Percentiles rank a stretch among this genome's conserved stretches.
Evolutionary conservation across 2,888 invertebrate genomes (phyloP).

Genomic region (Myopa testacea): DNA sequence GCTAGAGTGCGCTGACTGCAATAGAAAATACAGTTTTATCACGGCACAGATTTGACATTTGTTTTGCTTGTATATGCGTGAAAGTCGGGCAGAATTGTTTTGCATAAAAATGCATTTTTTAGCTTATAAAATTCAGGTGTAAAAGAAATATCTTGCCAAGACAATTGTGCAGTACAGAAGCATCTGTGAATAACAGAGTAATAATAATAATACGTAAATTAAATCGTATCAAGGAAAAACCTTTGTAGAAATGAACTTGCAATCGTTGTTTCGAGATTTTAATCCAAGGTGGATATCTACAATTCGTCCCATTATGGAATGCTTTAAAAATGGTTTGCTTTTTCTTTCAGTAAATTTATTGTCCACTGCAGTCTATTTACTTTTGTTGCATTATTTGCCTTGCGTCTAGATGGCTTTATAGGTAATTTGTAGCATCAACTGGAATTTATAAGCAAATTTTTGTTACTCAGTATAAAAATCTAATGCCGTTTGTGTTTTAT

Average conservation of each 20-base stretch:
- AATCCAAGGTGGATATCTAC: constrained; percentile 81
- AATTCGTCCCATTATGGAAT: background rate
- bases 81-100: background rate
- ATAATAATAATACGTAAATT: too few species aligned
- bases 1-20: too few species aligned
- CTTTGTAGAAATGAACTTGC: constrained; percentile 78
- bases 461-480: background rate
- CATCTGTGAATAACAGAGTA: too few species aligned
- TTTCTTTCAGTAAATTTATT: constrained; percentile 90
- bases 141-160: too few species aligned
- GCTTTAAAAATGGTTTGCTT: background rate
- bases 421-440: constrained; percentile 52
- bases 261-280: constrained; percentile 90
- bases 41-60: background rate
- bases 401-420: constrained; percentile 88
- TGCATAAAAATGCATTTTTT: constrained; percentile 10
- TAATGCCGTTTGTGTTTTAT: background rate
- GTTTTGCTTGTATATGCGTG: constrained; percentile 4
- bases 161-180: too few species aligned
- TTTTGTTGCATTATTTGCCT: constrained; percentile 90
- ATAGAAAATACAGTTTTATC: too few species aligned
- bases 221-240: too few species aligned
- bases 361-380: constrained; percentile 93
- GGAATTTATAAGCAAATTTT: background rate
- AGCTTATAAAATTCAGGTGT: background rate